These are phyloP conservation scores for Trichogramma evanescens DNA, from an alignment of 2,888 invertebrate genomes.

Conservation along the genomic window DNA sequence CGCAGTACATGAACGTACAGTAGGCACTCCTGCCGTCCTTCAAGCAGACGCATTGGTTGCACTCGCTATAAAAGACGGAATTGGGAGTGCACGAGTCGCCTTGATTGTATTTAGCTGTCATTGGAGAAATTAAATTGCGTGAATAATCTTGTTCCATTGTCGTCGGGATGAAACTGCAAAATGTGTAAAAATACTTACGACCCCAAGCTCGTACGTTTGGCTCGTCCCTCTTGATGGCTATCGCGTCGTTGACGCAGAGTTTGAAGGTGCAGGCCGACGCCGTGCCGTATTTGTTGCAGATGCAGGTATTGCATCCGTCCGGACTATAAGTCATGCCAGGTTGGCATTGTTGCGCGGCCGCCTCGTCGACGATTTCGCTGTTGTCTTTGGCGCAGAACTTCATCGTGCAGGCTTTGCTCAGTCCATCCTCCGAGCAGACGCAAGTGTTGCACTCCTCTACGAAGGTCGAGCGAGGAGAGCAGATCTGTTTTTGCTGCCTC, in stretches of 20 bases:
- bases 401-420: neutral
- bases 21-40: conserved; percentile 49
- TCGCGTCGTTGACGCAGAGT: neutral
- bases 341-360: neutral
- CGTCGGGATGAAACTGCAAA: no score
- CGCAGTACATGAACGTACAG: conserved; percentile 44
- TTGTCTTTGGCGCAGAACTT: neutral
- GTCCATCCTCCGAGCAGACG: conserved; percentile 40
- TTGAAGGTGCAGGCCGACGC: neutral
- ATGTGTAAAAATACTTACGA: neutral
- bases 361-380: neutral
- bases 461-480: neutral
- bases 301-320: neutral
- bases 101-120: neutral
- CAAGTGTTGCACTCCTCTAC: conserved; percentile 54
- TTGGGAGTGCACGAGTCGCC: neutral
- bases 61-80: conserved; percentile 45
- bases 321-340: neutral
- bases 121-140: no score
- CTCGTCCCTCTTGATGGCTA: neutral
- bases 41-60: conserved; percentile 52
- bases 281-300: neutral
- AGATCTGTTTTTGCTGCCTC: neutral
- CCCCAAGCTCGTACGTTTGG: neutral
- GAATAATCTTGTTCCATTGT: no score